Evolutionary conservation across 2,797 vertebrate genomes (phyloP), one percentile per base, ranked within the genome.

Genomic region (Argyrosomus regius): DNA sequence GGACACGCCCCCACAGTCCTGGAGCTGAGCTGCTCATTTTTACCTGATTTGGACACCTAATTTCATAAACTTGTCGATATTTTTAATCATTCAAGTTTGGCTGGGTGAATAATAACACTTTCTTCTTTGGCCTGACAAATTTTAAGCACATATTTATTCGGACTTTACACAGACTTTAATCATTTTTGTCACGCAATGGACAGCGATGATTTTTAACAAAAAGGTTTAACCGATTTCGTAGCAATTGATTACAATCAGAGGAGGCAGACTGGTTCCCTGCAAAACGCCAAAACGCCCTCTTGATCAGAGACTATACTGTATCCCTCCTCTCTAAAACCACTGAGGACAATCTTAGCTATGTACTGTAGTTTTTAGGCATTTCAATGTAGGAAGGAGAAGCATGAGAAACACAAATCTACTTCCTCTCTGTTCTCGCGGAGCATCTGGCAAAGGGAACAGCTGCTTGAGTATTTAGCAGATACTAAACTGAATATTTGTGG

Each of bases 281-380:
- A 28, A 60, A 83, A 67, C 48, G 14, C 64, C 35, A 35, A 35
- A 35, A 39, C 43, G 65, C 75, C 71, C 67, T 63, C 52, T 11
- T 56, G 80, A 75, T 81, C 72, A 87, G 75, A 91, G 85, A 83
- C 78, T 46, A 49, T 80, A 86, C 82, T 88, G 87, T 87, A 87
- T 73, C 73, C 82, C 84, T 87, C 81, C 77, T 86, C 87, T 84
- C 69, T 66, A 65, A 39, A 39, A 76, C 81, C 63, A 83, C 85
- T 63, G 85, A 90, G 92, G 91, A 93, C 92, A 94, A 92, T 93
- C 90, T 68, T 78, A 78, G 87, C 74, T 57, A 86, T 83, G 71
- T 91, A 84, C 88, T 87, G 81, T 85, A 91, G 68, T 81, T 81
- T 79, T 65, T 24, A 72, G 66, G 60, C 72, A 52, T 90, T 88